Evolutionary conservation across 2,888 invertebrate genomes (phyloP), one percentile per base, ranked within the genome.

Genomic region (Limnephilus lunatus): DNA sequence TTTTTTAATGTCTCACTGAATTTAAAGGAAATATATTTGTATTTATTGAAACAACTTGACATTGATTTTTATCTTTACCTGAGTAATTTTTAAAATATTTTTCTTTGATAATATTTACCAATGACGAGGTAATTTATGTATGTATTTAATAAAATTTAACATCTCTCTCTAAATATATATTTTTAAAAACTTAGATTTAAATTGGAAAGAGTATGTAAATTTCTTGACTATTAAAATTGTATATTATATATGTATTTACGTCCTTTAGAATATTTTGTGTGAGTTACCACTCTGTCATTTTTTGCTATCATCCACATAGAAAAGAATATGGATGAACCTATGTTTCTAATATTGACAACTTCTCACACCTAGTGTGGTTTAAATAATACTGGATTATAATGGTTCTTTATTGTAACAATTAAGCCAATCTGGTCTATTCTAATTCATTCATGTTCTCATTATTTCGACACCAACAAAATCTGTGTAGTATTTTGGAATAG

Each of bases 71-170:
- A 87, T 53, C 31, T 32, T 68, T 88, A 88, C 88, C 88, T 88
- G 88, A 88, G 68, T 88, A 88, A 53, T 88, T 88, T 88, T 88
- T 88, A 88, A 88, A 80, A 88, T 86, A 44, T 86, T 86, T n/a
- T 68, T 86, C 25, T 86, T 30, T 86, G 44, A 68, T 68, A 68
- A 25, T n/a, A 86, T 86, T 86, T 35, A 86, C 86, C 86, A 88
- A 53, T 88, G 88, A 86, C 86, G 30, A 35, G 68, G 53, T 86
- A 86, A 88, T 53, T 88, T 35, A 88, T 68, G 31, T 68, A 88
- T 88, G 31, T 68, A 88, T 88, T 88, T 19, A 88, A 88, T 68
- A 30, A 88, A 88, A 88, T 88, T 88, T 88, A 88, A 88, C 68
- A 88, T 88, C 68, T 88, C 88, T 88, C 88, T 88, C 53, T 86